Base-by-base conservation (phyloP, 2,797 vertebrate genomes). In the Tauraco hartlaubi region DNA sequence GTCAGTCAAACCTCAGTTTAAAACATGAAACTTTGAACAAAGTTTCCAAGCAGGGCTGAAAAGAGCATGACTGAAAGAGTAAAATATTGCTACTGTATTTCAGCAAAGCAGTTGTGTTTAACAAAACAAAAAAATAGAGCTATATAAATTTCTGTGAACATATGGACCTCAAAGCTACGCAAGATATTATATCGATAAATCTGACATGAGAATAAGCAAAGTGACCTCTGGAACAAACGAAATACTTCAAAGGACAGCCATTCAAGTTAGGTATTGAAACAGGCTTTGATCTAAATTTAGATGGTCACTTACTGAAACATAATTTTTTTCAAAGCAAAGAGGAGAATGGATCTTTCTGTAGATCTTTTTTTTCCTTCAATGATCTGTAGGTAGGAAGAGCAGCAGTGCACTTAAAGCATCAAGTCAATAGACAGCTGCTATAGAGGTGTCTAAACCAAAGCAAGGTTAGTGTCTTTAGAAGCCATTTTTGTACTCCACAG, bases 321-420 rank as follows among this genome's bases (percentile, higher is more conserved):
- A 29, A 28, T 88, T 89, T 86, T 33, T 94, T 89, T 86, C 46
- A 94, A 72, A 91, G 68, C 19, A 85, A 80, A 83, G 62, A 72
- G 20, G 20, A 74, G 9, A 64, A 25, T 1, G 69, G 41, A 68
- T 84, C 25, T 52, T 76, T 78, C 44, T 67, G 35, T 28, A 56
- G 37, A 25, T 55, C 4, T 14, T 29, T 20, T 59, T 73, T 81
- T 92, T 48, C 26, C 46, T 76, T 37, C 28, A 26, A 9, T 23
- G 31, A 56, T 43, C 46, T 59, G 37, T n/a, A 93, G 15, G 81
- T 35, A 86, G 23, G 72, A 75, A 84, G 18, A 66, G 31, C 56
- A 81, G 39, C 61, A 56, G 25, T 35, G 43, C 69, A 68, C 31
- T 33, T 43, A 46, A 3, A 85, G 19, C 58, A 76, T 19, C 21